Percentiles rank a stretch among this genome's conserved stretches.
phyloP scores from a whole-genome alignment of 2,797 vertebrate species.

The Cyclura pinguis region DNA sequence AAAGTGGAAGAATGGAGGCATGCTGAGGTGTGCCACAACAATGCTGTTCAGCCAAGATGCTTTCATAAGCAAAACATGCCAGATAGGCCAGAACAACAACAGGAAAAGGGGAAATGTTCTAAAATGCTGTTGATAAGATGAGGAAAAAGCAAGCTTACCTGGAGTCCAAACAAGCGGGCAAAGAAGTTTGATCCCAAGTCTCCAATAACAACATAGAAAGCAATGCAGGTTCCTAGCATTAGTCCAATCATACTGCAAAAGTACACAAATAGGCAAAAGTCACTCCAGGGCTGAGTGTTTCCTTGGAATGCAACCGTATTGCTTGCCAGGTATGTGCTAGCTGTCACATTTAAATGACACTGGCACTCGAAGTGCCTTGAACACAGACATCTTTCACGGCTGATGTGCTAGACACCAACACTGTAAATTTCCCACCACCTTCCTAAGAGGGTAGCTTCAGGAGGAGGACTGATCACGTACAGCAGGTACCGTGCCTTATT shows the following conservation, averaged over 20 bases:
- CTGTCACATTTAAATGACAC: not conserved
- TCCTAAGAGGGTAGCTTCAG: not conserved
- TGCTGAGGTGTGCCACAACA: accelerated
- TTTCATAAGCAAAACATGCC: not conserved
- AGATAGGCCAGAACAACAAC: accelerated
- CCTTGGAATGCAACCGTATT: not conserved
- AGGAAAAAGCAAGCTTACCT: slow-evolving; percentile 80
- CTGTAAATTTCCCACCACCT: not conserved
- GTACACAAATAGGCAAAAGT: accelerated
- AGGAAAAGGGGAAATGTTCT: not conserved
- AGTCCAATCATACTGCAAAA: slow-evolving; percentile 93
- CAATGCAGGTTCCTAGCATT: slow-evolving; percentile 98
- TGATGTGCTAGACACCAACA: not conserved
- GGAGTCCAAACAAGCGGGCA: slow-evolving; percentile 89
- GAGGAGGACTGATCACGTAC: not conserved
- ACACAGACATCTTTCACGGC: not conserved
- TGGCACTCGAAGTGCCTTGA: not conserved
- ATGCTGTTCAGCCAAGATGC: accelerated
- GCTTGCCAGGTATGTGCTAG: not conserved
- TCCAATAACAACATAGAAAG: slow-evolving; percentile 98
- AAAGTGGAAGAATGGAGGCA: accelerated
- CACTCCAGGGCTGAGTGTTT: slow-evolving; percentile 2
- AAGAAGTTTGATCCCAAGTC: slow-evolving; percentile 97
- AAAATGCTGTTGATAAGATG: not conserved
- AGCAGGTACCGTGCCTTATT: accelerated